Base-by-base conservation (phyloP, 2,797 vertebrate genomes). In the Varecia variegata region DNA sequence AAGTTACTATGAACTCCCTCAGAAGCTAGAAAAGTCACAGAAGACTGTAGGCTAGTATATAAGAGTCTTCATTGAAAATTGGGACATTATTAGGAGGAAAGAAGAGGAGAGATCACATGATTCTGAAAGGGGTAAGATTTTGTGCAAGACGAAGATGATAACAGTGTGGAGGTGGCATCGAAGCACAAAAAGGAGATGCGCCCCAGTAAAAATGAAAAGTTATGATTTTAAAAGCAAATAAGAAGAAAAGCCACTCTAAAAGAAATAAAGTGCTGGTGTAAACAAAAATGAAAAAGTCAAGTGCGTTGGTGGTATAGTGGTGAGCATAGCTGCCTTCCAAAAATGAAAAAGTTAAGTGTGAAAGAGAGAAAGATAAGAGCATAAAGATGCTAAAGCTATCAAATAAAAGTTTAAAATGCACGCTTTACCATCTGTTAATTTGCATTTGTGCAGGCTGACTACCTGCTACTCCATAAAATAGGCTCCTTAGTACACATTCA, bases 301-400 rank as follows among this genome's bases (percentile, higher is more conserved):
- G 0, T 0, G 98, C 97, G 97, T 98, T 98, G 97, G 98, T 98
- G 98, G 98, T 98, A 98, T 98, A 98, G 98, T 99, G 98, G 98
- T 97, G 95, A 98, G 98, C 98, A 98, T 98, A 98, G 98, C 98
- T 98, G 98, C 98, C 98, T 98, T 98, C 98, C 98, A 98, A 98
- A n/a, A n/a, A n/a, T n/a, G n/a, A 45, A 90, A 91, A 58, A 30
- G 25, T 47, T 50, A 56, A 54, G 13, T 35, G 74, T 21, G 38
- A 79, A 94, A 82, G 65, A 73, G 47, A 62, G 56, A 87, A 82
- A 93, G 12, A 11, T 70, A 38, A 65, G 68, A 74, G 21, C 18
- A 73, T 43, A 89, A 58, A 65, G 62, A 52, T 77, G 23, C 15
- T 95, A 13, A 77, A 71, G 47, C 30, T 52, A 76, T 86, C 35